Evolutionary conservation across 2,888 invertebrate species (phyloP).

Genomic region (Nemotelus nigrinus): DNA sequence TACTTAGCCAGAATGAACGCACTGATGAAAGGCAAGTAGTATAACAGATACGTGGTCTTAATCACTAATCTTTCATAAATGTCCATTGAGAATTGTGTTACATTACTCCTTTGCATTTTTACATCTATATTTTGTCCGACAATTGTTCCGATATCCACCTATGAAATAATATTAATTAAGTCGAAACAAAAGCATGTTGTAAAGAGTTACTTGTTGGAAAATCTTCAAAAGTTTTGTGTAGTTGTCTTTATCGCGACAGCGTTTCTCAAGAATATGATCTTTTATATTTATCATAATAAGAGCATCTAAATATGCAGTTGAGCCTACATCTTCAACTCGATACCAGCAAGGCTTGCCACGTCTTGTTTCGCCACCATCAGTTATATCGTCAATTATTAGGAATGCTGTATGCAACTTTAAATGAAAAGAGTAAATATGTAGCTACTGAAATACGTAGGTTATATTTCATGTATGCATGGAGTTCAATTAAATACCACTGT

Average conservation of each 20-base stretch:
- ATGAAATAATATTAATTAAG: not conserved
- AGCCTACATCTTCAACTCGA: not conserved
- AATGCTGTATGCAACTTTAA: no score
- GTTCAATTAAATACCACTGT: no score
- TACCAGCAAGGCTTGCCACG: not conserved
- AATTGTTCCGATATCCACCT: not conserved
- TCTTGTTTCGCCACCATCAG: not conserved
- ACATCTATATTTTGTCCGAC: not conserved
- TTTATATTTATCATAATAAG: not conserved
- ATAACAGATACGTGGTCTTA: no score
- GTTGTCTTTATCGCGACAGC: not conserved
- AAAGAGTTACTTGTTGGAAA: not conserved
- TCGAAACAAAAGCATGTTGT: not conserved
- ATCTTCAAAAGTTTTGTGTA: not conserved
- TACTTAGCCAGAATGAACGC: no score
- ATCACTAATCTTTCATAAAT: not conserved
- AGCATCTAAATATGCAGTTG: not conserved
- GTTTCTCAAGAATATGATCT: not conserved
- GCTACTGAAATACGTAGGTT: no score
- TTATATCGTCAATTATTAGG: constrained; percentile 12
- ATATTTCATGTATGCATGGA: no score
- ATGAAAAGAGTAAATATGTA: no score
- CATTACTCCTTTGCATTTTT: not conserved
- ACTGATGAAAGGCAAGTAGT: no score
- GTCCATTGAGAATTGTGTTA: not conserved